These are phyloP conservation scores for Ips typographus DNA, from an alignment of 1,140 invertebrate species.

Conservation along the genomic window DNA sequence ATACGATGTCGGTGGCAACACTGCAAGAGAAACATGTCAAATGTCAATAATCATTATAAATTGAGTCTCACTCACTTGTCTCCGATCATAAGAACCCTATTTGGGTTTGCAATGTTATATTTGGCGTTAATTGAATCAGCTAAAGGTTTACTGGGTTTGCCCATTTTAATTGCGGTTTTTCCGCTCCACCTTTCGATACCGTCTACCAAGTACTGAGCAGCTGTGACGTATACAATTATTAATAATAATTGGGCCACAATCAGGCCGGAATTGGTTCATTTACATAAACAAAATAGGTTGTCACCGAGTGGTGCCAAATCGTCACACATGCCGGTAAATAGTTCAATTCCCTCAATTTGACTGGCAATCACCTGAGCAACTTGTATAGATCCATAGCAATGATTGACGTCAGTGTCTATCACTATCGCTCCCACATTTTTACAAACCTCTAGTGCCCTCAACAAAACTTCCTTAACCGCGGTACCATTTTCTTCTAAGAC, in stretches of 20 bases:
- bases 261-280: too few relatives aligned
- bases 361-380: slow-evolving; percentile 10
- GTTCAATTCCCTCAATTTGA: slow-evolving; percentile 1
- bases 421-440: slow-evolving; percentile 21
- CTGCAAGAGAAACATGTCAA: slow-evolving; percentile 12
- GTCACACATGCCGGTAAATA: slow-evolving; percentile 13
- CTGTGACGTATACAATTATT: background rate
- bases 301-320: background rate
- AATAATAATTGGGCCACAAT: too few relatives aligned
- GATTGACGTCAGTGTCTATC: slow-evolving; percentile 13
- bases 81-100: slow-evolving; percentile 15
- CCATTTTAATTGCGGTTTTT: background rate
- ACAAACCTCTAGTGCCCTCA: background rate
- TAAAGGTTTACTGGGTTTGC: background rate
- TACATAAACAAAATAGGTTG: background rate
- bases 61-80: slow-evolving; percentile 6
- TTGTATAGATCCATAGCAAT: slow-evolving; percentile 3
- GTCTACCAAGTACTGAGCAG: slow-evolving; percentile 3
- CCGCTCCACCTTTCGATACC: slow-evolving; percentile 9
- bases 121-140: slow-evolving; percentile 4
- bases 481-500: background rate
- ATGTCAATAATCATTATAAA: background rate
- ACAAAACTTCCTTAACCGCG: background rate
- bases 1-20: slow-evolving; percentile 11
- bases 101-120: background rate